Conservation (phyloP, 2,888 invertebrate genomes). For the Crossocerus cetratus region DNA sequence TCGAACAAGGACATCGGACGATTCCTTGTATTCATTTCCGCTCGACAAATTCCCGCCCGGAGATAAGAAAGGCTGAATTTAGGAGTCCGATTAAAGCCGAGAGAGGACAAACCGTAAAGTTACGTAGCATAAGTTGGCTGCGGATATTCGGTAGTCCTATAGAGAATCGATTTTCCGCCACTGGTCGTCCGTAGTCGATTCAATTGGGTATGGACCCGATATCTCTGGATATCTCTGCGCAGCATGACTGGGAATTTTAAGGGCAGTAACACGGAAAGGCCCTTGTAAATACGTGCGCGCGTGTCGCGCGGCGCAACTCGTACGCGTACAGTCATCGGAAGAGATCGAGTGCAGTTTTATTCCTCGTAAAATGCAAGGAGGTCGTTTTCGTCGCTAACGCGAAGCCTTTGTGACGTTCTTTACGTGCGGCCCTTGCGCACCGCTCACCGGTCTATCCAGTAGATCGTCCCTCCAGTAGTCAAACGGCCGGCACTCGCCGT, state of each 20-base stretch:
- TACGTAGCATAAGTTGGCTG: slow-evolving; percentile 25
- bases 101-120: slow-evolving; percentile 5
- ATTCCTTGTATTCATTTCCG: slow-evolving; percentile 35
- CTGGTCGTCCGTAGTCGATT: slow-evolving; percentile 48
- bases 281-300: slow-evolving; percentile 1
- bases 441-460: not conserved
- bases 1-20: slow-evolving; percentile 19
- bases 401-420: slow-evolving; percentile 15
- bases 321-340: slow-evolving; percentile 39
- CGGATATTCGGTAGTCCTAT: slow-evolving; percentile 12
- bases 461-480: not conserved
- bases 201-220: slow-evolving; percentile 61
- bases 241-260: slow-evolving; percentile 47
- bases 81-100: slow-evolving; percentile 4
- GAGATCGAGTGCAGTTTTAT: slow-evolving; percentile 57
- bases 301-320: not conserved
- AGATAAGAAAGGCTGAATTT: slow-evolving; percentile 24
- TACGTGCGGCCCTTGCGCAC: slow-evolving; percentile 7
- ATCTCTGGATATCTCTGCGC: slow-evolving; percentile 29
- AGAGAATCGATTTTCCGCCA: no score
- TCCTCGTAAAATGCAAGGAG: slow-evolving; percentile 57
- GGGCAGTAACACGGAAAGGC: slow-evolving; percentile 32
- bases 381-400: slow-evolving; percentile 38
- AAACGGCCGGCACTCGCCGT: not conserved
- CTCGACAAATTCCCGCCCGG: slow-evolving; percentile 46